Percentiles rank a stretch among this genome's conserved stretches.
Evolutionary conservation across 2,113 vertebrate species (phyloP).

Genomic region (Pomatorhinus ruficollis): DNA sequence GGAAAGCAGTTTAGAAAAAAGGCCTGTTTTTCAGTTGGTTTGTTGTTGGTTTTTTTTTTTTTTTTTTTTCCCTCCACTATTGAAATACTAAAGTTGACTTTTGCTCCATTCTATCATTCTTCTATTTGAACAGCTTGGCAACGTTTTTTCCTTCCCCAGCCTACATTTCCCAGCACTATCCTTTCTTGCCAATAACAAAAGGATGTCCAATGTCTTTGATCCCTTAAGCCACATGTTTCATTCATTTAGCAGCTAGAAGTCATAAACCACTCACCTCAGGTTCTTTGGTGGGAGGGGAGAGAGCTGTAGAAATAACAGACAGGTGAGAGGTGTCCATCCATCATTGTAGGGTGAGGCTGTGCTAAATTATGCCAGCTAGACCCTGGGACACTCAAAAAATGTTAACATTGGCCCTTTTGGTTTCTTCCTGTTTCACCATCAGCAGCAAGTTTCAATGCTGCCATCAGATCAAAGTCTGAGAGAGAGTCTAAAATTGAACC

Average conservation of each 20-base stretch:
- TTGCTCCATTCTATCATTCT: background rate
- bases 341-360: background rate
- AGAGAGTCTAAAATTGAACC: background rate
- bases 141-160: background rate
- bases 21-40: background rate
- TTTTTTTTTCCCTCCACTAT: accelerated
- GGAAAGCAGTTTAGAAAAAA: background rate
- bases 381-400: background rate
- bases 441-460: background rate
- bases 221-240: background rate
- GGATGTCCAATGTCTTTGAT: background rate
- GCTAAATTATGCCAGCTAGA: background rate
- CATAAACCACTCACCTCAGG: background rate
- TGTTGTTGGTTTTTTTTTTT: background rate
- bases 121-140: background rate
- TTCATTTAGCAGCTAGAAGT: background rate
- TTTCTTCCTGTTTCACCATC: background rate
- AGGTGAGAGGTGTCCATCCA: background rate
- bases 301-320: background rate
- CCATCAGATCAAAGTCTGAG: background rate
- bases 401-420: background rate
- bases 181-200: background rate
- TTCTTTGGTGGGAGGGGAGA: background rate
- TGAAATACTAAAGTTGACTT: background rate
- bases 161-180: background rate